Percentiles rank a stretch among this genome's conserved stretches.
These are phyloP conservation scores for Pteruthius melanotis DNA, from an alignment of 2,113 vertebrate species.

Conservation along the genomic window DNA sequence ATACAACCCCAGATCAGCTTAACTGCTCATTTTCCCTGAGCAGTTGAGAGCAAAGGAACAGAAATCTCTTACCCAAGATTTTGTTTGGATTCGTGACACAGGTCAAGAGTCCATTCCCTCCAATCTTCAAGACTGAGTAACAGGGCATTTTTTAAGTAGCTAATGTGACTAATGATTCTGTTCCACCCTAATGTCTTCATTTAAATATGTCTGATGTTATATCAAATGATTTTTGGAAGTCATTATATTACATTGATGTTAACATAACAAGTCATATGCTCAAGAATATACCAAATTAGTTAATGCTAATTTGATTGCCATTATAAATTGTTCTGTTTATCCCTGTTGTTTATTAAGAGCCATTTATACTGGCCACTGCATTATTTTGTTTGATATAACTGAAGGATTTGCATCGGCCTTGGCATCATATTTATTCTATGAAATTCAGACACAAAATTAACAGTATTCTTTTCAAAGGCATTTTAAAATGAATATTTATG, in stretches of 20 bases:
- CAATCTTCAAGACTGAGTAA: not conserved
- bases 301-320: not conserved
- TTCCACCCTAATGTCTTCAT: not conserved
- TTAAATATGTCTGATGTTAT: not conserved
- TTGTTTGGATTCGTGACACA: not conserved
- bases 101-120: not conserved
- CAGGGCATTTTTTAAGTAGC: not conserved
- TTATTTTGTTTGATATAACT: not conserved
- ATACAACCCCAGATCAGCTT: not conserved
- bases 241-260: not conserved
- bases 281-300: not conserved
- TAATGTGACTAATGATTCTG: not conserved
- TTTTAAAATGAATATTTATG: not conserved
- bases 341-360: not conserved
- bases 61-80: not conserved
- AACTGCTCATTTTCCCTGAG: not conserved
- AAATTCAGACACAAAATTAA: not conserved
- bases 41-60: not conserved
- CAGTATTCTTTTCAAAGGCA: not conserved
- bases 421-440: not conserved
- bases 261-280: not conserved
- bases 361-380: not conserved
- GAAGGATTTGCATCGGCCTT: not conserved
- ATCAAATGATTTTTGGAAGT: not conserved
- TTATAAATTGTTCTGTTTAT: not conserved